Evolutionary conservation across 2,888 invertebrate species (phyloP), one percentile per base, ranked within the genome.

Genomic region (Acleris laterana): DNA sequence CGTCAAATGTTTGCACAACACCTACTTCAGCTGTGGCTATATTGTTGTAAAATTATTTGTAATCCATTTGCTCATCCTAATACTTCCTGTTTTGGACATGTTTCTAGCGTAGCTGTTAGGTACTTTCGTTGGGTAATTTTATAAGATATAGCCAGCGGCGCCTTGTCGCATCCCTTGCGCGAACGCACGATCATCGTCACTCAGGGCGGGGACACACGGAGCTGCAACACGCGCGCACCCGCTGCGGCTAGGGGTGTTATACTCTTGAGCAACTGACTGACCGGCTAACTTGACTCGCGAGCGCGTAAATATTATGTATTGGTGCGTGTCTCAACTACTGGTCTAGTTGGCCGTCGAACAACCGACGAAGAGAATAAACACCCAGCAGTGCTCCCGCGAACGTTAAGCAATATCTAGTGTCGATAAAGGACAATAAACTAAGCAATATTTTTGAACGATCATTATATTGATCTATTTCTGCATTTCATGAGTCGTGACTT

Each of bases 21-120:
- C 78, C 79, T 79, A 78, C 77, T 77, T 73, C 77, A 74, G 72
- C 84, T 81, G 83, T 79, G 84, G 86, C 87, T 88, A 83, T 82
- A 82, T 78, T 79, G 68, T 87, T 86, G 81, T 88, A 87, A 88
- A 87, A 85, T 84, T 87, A 83, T 85, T 83, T 76, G 73, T 77
- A 75, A 77, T 80, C 84, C 83, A 83, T 84, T 91, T 92, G 91
- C 92, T 92, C 92, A 91, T 82, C 77, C 76, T 74, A 90, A 91
- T 92, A 91, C 91, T 90, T 84, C 73, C 79, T 82, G 76, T 90
- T 90, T 90, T 89, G 82, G 83, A 89, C 81, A 84, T 77, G 85
- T 90, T 90, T 89, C 85, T 89, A 85, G 83, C 84, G 80, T 84
- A 90, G 85, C 83, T 84, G 78, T 81, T 83, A 85, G 81, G 73